These are phyloP conservation scores for Chamaea fasciata DNA, from an alignment of 2,113 vertebrate genomes.

Conservation along the genomic window DNA sequence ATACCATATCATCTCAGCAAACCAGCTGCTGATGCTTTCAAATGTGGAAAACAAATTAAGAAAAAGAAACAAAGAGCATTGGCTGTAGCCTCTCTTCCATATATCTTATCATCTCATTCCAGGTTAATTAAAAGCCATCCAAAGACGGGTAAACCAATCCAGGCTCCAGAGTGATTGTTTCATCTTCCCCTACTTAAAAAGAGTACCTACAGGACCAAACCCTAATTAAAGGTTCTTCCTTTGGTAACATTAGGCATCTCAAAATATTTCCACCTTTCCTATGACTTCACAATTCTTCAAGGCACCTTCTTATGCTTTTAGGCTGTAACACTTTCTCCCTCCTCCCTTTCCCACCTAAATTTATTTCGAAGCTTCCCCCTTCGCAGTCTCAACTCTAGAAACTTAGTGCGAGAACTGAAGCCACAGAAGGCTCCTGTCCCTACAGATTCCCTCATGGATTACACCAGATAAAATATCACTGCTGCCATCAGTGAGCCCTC, in stretches of 20 bases:
- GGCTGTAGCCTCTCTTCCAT: background rate
- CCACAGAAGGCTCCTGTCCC: background rate
- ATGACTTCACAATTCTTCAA: background rate
- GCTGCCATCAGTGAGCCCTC: background rate
- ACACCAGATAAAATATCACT: background rate
- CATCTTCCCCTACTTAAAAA: background rate
- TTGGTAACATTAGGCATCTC: background rate
- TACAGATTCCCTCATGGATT: background rate
- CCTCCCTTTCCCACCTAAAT: background rate
- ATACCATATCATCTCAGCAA: background rate
- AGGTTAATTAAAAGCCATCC: background rate
- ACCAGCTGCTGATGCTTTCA: background rate
- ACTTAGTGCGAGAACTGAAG: background rate
- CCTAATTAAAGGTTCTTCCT: background rate
- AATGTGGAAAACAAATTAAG: background rate
- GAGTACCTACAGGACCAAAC: background rate
- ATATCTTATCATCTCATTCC: background rate
- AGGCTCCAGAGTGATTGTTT: background rate
- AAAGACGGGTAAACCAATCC: background rate
- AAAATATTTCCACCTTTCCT: background rate
- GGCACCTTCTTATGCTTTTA: background rate
- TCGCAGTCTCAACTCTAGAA: background rate
- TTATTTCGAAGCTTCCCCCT: background rate
- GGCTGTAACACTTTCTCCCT: background rate
- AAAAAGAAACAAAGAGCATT: background rate